A percentile compares a stretch with the other conserved stretches of the same genome.
Evolutionary conservation across 2,113 vertebrate species (phyloP).

Genomic region (Muntiacus reevesi): DNA sequence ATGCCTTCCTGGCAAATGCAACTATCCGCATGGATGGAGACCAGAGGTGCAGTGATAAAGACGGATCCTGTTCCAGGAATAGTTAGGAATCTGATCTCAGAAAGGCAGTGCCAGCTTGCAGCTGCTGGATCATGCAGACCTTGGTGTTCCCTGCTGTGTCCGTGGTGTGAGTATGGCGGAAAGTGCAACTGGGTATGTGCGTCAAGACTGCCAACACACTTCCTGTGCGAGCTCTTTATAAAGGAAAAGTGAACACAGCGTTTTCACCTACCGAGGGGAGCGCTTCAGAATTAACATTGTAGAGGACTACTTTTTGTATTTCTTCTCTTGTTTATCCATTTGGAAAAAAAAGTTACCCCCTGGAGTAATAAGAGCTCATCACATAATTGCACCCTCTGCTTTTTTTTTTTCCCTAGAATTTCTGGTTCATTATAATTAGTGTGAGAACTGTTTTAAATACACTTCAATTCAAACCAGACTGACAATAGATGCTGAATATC

Average conservation of each 20-base stretch:
- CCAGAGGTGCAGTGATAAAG: constrained; percentile 89
- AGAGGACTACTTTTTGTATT: neutral
- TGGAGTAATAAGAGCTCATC: neutral
- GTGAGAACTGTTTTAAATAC: neutral
- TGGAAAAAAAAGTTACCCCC: neutral
- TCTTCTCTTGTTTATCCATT: neutral
- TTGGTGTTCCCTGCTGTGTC: constrained; percentile 87
- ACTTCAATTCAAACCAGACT: neutral
- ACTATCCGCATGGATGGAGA: constrained; percentile 23
- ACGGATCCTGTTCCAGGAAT: constrained; percentile 86
- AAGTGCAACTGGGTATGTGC: constrained; percentile 89
- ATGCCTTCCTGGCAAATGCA: accelerated
- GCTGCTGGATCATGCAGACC: constrained; percentile 88
- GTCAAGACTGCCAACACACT: constrained; percentile 85
- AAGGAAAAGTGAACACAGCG: constrained; percentile 51
- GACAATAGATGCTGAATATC: neutral
- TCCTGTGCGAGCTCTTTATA: constrained; percentile 80
- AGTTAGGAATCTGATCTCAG: constrained; percentile 92
- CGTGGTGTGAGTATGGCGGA: constrained; percentile 86
- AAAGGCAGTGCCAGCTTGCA: constrained; percentile 85
- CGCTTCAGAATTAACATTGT: neutral
- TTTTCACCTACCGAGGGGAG: neutral
- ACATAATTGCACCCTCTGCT: neutral
- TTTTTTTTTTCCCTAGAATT: neutral
- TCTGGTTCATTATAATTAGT: neutral